Percentiles rank a stretch among this genome's conserved stretches.
phyloP scores from a whole-genome alignment of 1,140 invertebrate genomes.

The Anastrepha obliqua region DNA sequence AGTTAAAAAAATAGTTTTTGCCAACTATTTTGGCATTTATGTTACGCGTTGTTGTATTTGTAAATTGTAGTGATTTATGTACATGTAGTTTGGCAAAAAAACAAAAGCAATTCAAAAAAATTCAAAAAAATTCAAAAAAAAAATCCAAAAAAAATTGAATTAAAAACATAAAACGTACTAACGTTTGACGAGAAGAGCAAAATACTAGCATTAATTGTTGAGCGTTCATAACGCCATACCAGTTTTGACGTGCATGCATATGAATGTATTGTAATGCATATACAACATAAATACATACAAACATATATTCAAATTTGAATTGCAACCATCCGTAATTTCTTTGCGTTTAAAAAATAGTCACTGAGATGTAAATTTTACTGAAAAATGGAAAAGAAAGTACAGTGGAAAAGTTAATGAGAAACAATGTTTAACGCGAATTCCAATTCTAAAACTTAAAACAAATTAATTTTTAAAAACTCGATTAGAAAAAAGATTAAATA shows the following conservation, averaged over 20 bases:
- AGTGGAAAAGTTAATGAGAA: not conserved
- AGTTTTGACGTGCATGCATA: not conserved
- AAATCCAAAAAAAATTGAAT: not conserved
- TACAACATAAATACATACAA: not conserved
- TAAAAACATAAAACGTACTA: not conserved
- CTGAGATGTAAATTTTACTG: not conserved
- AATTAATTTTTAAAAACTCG: conserved; percentile 25
- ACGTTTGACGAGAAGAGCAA: not conserved
- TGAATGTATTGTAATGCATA: not conserved
- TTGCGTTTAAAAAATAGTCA: conserved; percentile 1
- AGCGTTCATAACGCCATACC: conserved; percentile 18
- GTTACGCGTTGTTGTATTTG: conserved; percentile 35
- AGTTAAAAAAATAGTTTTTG: conserved; percentile 11
- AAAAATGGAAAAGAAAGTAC: not conserved
- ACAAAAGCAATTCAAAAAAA: not conserved
- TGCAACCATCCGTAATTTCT: conserved; percentile 24
- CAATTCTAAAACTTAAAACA: conserved; percentile 31
- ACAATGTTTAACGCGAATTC: conserved; percentile 18
- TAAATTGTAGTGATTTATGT: conserved; percentile 8
- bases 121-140: not conserved
- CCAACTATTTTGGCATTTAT: conserved; percentile 14
- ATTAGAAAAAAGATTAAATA: not conserved
- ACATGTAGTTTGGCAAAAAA: conserved; percentile 34
- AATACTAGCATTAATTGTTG: conserved; percentile 16
- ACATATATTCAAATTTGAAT: not conserved